Evolutionary conservation across 1,140 invertebrate genomes (phyloP).

Genomic region (Papilio helenus): DNA sequence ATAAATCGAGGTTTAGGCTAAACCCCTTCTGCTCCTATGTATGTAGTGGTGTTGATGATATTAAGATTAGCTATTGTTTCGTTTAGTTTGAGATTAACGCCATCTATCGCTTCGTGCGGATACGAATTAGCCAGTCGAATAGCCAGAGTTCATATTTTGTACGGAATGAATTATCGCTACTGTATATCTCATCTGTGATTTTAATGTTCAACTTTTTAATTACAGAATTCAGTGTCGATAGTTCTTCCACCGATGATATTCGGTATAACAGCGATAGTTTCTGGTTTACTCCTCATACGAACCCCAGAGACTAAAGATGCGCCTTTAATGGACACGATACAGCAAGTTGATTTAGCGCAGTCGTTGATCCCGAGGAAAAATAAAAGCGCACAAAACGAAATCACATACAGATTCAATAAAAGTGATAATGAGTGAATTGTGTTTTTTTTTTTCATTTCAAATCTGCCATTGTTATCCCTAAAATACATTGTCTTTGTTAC

Average conservation of each 20-base stretch:
- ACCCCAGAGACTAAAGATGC: constrained; percentile 3
- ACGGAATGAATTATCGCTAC: no score
- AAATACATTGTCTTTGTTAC: no score
- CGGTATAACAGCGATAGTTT: background rate
- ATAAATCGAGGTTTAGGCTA: no score
- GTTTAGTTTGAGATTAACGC: no score
- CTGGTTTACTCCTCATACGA: background rate
- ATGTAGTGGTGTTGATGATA: no score
- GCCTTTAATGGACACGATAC: background rate
- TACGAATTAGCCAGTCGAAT: no score
- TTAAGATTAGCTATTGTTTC: background rate
- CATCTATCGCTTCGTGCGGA: no score
- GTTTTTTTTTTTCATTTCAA: background rate
- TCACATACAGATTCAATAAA: background rate
- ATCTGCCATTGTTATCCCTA: no score
- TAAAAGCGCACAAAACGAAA: background rate
- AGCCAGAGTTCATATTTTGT: no score
- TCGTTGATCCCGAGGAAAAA: background rate
- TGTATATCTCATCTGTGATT: no score
- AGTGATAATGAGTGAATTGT: background rate
- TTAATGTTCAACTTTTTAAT: background rate
- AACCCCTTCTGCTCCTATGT: no score
- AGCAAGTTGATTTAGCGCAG: background rate
- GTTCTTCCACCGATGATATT: background rate
- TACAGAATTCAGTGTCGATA: background rate